Evolutionary conservation across 2,888 invertebrate species (phyloP), one percentile per base, ranked within the genome.

Genomic region (Pristionchus arcanus): DNA sequence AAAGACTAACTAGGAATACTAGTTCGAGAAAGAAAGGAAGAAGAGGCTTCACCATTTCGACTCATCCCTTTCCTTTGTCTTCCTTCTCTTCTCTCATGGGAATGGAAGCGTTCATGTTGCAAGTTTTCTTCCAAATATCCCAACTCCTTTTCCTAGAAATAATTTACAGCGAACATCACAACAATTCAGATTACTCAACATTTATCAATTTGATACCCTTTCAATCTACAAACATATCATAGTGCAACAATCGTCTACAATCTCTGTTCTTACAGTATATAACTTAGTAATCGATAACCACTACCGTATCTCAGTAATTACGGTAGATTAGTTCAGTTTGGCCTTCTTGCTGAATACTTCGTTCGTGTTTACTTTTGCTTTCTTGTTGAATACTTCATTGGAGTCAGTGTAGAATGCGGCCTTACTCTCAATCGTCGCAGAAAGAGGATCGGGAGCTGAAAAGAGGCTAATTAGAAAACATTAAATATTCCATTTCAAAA

Each of bases 311-410:
- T 49, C 16, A 11, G 1, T 21, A 28, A 28, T 13, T 55, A 84
- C 84, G 25, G 84, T 84, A 55, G 81, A n/a, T 84, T 28, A 84
- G 55, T 84, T 84, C 31, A 84, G 84, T 21, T 84, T 84, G 34
- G 84, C 84, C 59, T 84, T 71, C 31, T 49, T 7, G 2, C 25
- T 21, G 53, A 28, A 7, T 55, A 84, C 84, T 3, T 55, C 55
- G 55, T 42, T 19, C 31, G 13, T 55, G 55, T 84, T 84, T 19
- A 84, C 55, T 21, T 84, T 84, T 21, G 84, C 84, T 34, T 84
- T 84, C 84, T 84, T 84, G 34, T 84, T 84, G 84, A 84, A 84
- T 34, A 86, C 86, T 28, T 86, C 86, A n/a, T 86, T 86, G 25
- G 86, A 63, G 42, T 86, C 86, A 11, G 86, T 86, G 66, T 86